phyloP scores from a whole-genome alignment of 2,113 vertebrate genomes.

The Egretta garzetta region DNA sequence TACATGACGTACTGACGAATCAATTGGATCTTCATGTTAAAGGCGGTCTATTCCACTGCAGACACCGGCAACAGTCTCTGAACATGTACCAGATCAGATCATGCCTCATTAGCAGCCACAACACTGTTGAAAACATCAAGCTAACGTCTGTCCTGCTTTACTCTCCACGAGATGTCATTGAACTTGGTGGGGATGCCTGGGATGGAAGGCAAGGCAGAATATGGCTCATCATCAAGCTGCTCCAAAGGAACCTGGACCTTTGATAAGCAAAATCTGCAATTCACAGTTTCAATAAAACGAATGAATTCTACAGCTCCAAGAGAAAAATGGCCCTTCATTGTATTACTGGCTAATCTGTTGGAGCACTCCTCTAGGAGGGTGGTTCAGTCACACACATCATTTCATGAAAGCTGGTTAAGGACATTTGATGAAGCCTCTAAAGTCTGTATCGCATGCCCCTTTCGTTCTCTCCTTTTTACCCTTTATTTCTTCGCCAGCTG shows the following conservation, averaged over 20 bases:
- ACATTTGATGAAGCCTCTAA: not conserved
- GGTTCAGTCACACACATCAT: slow-evolving; percentile 26
- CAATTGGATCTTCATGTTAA: not conserved
- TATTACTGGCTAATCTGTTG: not conserved
- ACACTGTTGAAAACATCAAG: not conserved
- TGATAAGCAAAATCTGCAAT: slow-evolving; percentile 20
- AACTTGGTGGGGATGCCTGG: slow-evolving; percentile 35
- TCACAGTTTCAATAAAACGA: slow-evolving; percentile 9
- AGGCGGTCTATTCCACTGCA: not conserved
- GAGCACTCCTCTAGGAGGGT: not conserved
- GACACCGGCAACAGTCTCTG: not conserved
- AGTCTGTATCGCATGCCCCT: not conserved
- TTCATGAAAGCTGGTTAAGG: slow-evolving; percentile 6
- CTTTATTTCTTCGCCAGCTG: not conserved
- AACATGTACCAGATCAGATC: not conserved
- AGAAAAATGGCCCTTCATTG: slow-evolving; percentile 22
- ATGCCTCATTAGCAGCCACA: slow-evolving; percentile 31
- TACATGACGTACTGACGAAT: not conserved
- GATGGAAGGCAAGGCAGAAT: slow-evolving; percentile 14
- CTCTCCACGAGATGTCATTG: not conserved
- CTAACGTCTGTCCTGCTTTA: slow-evolving; percentile 1
- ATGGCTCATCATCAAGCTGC: slow-evolving; percentile 24
- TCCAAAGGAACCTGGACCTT: slow-evolving; percentile 26
- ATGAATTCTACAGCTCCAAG: slow-evolving; percentile 2
- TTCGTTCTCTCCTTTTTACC: not conserved